These are phyloP conservation scores for Oreochromis mossambicus DNA, from an alignment of 2,797 vertebrate species.

Conservation along the genomic window DNA sequence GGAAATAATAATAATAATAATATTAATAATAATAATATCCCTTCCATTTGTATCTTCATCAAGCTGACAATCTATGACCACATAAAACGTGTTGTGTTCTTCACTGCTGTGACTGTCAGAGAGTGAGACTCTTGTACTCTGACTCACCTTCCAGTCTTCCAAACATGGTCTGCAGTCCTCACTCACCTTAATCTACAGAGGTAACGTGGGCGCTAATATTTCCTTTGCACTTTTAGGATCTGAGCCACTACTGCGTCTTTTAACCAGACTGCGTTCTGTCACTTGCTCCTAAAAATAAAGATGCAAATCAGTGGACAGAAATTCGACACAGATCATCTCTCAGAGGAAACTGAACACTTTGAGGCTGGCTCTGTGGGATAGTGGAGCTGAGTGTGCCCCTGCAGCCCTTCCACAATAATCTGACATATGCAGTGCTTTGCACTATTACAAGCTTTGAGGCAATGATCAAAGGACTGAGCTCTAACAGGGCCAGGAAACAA, in stretches of 20 bases:
- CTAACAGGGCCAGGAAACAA: slow-evolving; percentile 51
- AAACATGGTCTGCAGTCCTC: not conserved
- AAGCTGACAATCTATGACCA: not conserved
- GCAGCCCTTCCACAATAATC: slow-evolving; percentile 50
- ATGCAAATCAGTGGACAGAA: slow-evolving; percentile 37
- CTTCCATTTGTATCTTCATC: slow-evolving; percentile 6
- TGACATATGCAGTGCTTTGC: slow-evolving; percentile 51
- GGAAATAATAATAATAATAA: not conserved
- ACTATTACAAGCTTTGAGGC: slow-evolving; percentile 53
- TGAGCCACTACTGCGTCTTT: not conserved
- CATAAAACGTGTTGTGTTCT: not conserved
- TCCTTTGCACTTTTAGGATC: not conserved
- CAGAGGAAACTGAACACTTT: slow-evolving; percentile 24
- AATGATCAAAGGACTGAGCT: slow-evolving; percentile 54
- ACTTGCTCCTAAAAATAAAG: slow-evolving; percentile 26
- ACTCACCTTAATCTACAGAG: not conserved
- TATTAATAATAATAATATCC: not conserved
- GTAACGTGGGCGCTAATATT: not conserved
- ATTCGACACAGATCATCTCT: slow-evolving; percentile 34
- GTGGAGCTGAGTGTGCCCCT: slow-evolving; percentile 27
- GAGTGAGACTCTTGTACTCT: not conserved
- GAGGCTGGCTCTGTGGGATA: slow-evolving; percentile 46
- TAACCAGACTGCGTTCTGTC: not conserved
- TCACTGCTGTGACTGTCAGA: not conserved
- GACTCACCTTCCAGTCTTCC: not conserved